phyloP scores from a whole-genome alignment of 2,888 invertebrate genomes.

The Crossocerus cetratus region DNA sequence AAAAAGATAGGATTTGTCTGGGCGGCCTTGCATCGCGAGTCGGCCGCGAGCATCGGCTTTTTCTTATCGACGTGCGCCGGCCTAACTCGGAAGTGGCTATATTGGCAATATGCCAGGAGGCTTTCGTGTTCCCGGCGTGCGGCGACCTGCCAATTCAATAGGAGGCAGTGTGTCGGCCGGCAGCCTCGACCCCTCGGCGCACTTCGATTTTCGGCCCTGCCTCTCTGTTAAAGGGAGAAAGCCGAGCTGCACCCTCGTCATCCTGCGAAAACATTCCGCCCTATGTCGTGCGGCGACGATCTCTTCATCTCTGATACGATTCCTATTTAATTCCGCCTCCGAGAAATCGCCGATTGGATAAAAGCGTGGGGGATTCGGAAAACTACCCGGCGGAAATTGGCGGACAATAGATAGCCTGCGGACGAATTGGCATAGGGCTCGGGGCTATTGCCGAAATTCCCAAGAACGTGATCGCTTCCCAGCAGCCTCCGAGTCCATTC shows the following conservation, averaged over 20 bases:
- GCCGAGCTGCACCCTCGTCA: not conserved
- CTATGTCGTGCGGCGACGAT: not conserved
- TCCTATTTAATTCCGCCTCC: too few relatives aligned
- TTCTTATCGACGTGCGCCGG: slow-evolving; percentile 25
- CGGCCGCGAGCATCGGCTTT: slow-evolving; percentile 3
- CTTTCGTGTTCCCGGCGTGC: slow-evolving; percentile 20
- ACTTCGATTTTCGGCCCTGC: slow-evolving; percentile 15
- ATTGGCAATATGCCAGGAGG: slow-evolving; percentile 36
- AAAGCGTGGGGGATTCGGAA: too few relatives aligned
- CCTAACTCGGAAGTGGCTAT: slow-evolving; percentile 29
- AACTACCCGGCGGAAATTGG: too few relatives aligned
- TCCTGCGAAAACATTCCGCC: not conserved
- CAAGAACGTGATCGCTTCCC: too few relatives aligned
- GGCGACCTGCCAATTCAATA: slow-evolving; percentile 29
- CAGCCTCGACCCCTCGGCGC: not conserved
- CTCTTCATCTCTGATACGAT: not conserved
- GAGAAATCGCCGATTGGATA: too few relatives aligned
- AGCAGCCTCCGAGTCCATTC: too few relatives aligned
- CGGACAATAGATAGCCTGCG: too few relatives aligned
- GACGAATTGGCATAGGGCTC: too few relatives aligned
- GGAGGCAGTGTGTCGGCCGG: not conserved
- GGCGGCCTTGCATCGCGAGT: slow-evolving; percentile 9
- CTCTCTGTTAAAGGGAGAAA: not conserved
- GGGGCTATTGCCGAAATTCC: too few relatives aligned
- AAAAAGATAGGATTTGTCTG: slow-evolving; percentile 8